Evolutionary conservation across 2,888 invertebrate species (phyloP).

Genomic region (Loripinus fragilis): DNA sequence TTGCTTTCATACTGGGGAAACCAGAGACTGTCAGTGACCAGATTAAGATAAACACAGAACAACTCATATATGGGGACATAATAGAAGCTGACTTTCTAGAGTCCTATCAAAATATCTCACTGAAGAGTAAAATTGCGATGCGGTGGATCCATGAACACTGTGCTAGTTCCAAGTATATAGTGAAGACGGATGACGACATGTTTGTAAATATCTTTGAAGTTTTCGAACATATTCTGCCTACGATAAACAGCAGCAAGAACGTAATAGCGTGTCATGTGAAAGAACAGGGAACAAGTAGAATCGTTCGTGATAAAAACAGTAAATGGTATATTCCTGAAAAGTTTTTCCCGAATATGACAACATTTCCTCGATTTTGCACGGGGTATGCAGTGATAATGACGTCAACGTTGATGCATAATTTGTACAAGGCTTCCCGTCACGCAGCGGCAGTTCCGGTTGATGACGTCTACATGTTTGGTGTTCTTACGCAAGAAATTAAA

Average conservation of each 20-base stretch:
- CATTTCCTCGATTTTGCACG: slow-evolving; percentile 78
- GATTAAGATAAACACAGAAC: slow-evolving; percentile 63
- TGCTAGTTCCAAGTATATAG: slow-evolving; percentile 55
- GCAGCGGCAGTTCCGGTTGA: slow-evolving; percentile 77
- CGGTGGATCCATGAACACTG: slow-evolving; percentile 62
- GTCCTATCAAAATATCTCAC: slow-evolving; percentile 59
- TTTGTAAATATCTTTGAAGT: slow-evolving; percentile 72
- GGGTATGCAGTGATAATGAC: slow-evolving; percentile 75
- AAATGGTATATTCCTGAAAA: slow-evolving; percentile 71
- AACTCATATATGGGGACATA: slow-evolving; percentile 60
- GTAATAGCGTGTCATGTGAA: slow-evolving; percentile 67
- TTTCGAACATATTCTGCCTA: slow-evolving; percentile 61
- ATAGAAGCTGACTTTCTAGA: slow-evolving; percentile 64
- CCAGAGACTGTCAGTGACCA: slow-evolving; percentile 53
- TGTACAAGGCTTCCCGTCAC: slow-evolving; percentile 70
- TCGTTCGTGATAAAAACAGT: slow-evolving; percentile 63
- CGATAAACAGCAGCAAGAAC: slow-evolving; percentile 48
- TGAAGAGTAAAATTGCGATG: slow-evolving; percentile 61
- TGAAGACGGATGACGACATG: slow-evolving; percentile 71
- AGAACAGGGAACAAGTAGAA: slow-evolving; percentile 59
- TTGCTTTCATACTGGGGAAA: slow-evolving; percentile 62
- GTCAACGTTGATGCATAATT: slow-evolving; percentile 61
- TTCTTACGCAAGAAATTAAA: slow-evolving; percentile 61
- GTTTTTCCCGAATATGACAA: slow-evolving; percentile 60
- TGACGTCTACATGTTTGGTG: slow-evolving; percentile 79